phyloP scores from a whole-genome alignment of 2,888 invertebrate species.

The Siphonodentalium dalli region DNA sequence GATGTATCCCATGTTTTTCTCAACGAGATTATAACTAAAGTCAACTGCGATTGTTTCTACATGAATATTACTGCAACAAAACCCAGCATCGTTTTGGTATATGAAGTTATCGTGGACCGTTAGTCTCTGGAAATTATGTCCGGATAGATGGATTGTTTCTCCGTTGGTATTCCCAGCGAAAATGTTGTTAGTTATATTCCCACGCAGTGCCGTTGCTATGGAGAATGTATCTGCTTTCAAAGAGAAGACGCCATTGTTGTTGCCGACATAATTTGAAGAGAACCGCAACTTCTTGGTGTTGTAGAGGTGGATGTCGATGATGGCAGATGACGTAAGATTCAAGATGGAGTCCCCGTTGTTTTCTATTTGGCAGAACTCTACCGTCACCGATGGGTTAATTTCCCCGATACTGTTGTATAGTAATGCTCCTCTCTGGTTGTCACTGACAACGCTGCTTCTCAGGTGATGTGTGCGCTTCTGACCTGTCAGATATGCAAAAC shows the following conservation, averaged over 20 bases:
- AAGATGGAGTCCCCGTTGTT: slow-evolving; percentile 88
- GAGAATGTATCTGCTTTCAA: slow-evolving; percentile 48
- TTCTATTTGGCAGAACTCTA: slow-evolving; percentile 85
- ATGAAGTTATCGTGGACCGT: slow-evolving; percentile 92
- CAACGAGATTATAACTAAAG: slow-evolving; percentile 77
- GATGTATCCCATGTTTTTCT: slow-evolving; percentile 87
- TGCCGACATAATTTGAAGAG: slow-evolving; percentile 55
- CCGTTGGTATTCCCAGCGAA: slow-evolving; percentile 87
- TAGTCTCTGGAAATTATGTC: slow-evolving; percentile 88
- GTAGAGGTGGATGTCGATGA: slow-evolving; percentile 86
- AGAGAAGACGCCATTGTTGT: slow-evolving; percentile 54
- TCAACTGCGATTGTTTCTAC: slow-evolving; percentile 59
- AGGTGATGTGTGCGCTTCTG: too few species aligned
- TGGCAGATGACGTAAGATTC: slow-evolving; percentile 87
- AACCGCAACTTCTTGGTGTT: slow-evolving; percentile 78
- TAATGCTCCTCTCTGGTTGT: slow-evolving; percentile 87
- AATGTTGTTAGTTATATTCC: slow-evolving; percentile 90
- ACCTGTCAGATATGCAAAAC: too few species aligned
- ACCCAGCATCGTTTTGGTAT: slow-evolving; percentile 79
- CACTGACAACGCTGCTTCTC: too few species aligned
- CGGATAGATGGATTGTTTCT: slow-evolving; percentile 77
- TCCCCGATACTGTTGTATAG: slow-evolving; percentile 91
- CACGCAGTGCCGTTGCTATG: slow-evolving; percentile 79
- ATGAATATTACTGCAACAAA: slow-evolving; percentile 80
- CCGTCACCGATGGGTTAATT: slow-evolving; percentile 83